Evolutionary conservation across 2,888 invertebrate genomes (phyloP).

Genomic region (Pristionchus entomophagus): DNA sequence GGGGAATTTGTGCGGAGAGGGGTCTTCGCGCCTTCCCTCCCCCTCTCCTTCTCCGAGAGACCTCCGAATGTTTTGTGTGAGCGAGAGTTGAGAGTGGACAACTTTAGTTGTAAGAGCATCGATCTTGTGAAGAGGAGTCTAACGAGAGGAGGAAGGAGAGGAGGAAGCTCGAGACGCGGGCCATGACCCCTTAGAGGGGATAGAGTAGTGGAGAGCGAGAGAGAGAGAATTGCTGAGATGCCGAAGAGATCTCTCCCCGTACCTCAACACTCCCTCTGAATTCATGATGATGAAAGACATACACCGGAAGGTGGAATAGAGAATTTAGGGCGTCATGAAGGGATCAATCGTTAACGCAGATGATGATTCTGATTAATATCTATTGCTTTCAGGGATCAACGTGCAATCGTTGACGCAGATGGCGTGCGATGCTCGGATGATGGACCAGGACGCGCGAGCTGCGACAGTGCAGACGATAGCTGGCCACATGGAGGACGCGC

Average conservation of each 20-base stretch:
- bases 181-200: constrained; percentile 46
- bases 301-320: constrained; percentile 50
- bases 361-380: background rate
- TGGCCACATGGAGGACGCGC: constrained; percentile 76
- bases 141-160: constrained; percentile 37
- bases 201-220: constrained; percentile 14
- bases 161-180: constrained; percentile 4
- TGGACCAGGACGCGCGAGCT: constrained; percentile 75
- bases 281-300: background rate
- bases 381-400: constrained; percentile 77
- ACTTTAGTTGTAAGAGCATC: constrained; percentile 45
- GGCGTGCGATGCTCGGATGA: constrained; percentile 77
- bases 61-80: constrained; percentile 37
- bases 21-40: background rate
- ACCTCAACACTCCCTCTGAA: background rate
- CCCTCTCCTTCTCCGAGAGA: constrained; percentile 2
- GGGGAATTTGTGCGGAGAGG: constrained; percentile 34
- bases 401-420: constrained; percentile 77
- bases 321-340: constrained; percentile 37
- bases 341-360: background rate
- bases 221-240: constrained; percentile 18
- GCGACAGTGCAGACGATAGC: constrained; percentile 76
- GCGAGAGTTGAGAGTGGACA: constrained; percentile 41
- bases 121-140: constrained; percentile 47
- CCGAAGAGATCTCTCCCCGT: background rate